Evolutionary conservation across 2,797 vertebrate genomes (phyloP).

Genomic region (Glyptemys insculpta): DNA sequence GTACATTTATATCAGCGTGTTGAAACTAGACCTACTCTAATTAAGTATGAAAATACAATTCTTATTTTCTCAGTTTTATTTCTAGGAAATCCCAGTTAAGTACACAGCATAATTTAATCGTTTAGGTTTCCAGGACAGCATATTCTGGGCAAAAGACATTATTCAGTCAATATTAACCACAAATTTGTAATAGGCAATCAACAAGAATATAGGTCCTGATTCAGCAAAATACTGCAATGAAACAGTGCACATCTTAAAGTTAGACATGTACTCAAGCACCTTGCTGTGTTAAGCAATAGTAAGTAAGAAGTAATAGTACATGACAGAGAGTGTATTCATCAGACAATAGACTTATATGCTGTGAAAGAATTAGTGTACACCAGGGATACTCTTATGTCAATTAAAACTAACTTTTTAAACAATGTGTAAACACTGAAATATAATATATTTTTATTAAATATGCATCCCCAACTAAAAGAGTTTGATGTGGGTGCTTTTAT

Average conservation of each 20-base stretch:
- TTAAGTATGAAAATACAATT: constrained; percentile 7
- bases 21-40: neutral
- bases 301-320: neutral
- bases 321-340: neutral
- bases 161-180: neutral
- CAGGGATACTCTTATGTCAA: neutral
- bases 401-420: neutral
- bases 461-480: neutral
- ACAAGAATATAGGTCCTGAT: neutral
- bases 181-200: neutral
- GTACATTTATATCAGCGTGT: neutral
- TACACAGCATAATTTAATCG: neutral
- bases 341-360: accelerated
- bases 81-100: neutral
- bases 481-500: neutral
- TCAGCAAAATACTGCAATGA: neutral
- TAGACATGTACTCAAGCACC: neutral
- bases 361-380: neutral
- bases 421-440: neutral
- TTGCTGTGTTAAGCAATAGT: neutral
- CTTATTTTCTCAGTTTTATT: constrained; percentile 23
- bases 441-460: neutral
- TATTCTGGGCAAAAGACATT: neutral
- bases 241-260: neutral
- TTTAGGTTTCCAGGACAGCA: constrained; percentile 2